Evolutionary conservation across 2,113 vertebrate species (phyloP), one percentile per base, ranked within the genome.

Genomic region (Meriones unguiculatus): DNA sequence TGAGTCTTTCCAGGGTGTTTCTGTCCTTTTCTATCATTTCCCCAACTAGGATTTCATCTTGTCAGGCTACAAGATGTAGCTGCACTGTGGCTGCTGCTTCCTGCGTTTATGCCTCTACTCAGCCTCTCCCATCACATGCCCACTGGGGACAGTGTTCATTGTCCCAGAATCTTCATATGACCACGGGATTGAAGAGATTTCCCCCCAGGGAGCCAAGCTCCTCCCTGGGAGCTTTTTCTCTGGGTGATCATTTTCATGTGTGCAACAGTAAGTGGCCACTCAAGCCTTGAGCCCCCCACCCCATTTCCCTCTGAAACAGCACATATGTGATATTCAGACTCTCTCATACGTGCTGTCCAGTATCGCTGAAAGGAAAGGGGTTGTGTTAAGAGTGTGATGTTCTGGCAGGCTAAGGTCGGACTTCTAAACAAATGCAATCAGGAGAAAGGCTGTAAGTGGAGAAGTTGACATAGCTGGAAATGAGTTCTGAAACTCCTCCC

Each of bases 401-500:
- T 88, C 46, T 52, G 18, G 46, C 67, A 62, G 73, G 69, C 72
- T 72, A 69, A 78, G 80, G 64, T 20, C 89, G 72, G 89, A 76
- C 77, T 84, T 81, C 38, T 84, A 72, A 85, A 95, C 78, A 87
- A 76, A 82, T 50, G 0, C 24, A 24, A 11, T 10, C 32, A 73
- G 46, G 64, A 94, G 64, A 57, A 90, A 95, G 70, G 25, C 65
- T 80, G 50, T 88, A 88, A 93, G 81, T 14, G 81, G 85, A 96
- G 95, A 91, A 86, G 86, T 2, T 92, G 54, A 91, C 81, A 38
- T 38, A 95, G 50, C 57, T 13, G 5, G 78, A 64, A 87, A 57
- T 76, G 77, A 93, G 87, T 82, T 97, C 65, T 88, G 52, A 90
- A 97, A 92, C 70, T 92, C 30, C 46, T 92, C 89, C 91, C 76